Conservation (phyloP, 64 coral and sea anemone species). For the Pachyseris speciosa region DNA sequence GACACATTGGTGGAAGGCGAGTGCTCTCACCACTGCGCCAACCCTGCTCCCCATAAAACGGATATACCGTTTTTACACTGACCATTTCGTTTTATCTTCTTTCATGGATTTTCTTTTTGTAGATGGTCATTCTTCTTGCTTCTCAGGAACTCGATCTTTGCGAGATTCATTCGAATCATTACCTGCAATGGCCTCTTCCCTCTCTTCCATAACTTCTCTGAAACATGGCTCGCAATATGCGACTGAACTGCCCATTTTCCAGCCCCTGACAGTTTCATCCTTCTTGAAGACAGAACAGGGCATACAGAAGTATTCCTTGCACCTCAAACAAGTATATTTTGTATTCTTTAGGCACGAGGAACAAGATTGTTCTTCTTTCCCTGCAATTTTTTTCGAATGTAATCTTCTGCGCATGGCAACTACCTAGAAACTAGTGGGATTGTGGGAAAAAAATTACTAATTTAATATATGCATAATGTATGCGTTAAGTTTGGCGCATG, state of each 20-base stretch:
- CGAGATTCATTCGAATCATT: background rate
- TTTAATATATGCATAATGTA: slow-evolving; percentile 56
- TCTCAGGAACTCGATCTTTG: slow-evolving; percentile 7
- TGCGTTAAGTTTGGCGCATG: slow-evolving; percentile 56
- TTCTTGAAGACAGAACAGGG: background rate
- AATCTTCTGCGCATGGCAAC: background rate
- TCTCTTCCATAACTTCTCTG: background rate
- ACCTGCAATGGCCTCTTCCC: background rate
- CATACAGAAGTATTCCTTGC: background rate
- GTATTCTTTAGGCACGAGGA: background rate
- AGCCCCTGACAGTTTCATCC: slow-evolving; percentile 1
- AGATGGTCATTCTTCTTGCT: background rate
- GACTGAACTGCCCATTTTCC: no score
- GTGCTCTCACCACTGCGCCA: no score
- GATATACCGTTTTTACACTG: background rate
- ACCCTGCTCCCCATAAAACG: no score
- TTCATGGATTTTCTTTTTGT: background rate
- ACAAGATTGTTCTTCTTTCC: background rate
- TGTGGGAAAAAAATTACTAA: slow-evolving; percentile 6
- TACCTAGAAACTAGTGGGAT: slow-evolving; percentile 24
- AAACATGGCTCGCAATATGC: slow-evolving; percentile 50
- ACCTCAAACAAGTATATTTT: slow-evolving; percentile 25
- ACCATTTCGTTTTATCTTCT: background rate
- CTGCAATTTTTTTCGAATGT: slow-evolving; percentile 3
- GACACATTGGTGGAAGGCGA: no score